Evolutionary conservation across 2,888 invertebrate genomes (phyloP), one percentile per base, ranked within the genome.

Genomic region (Agrochola lota): DNA sequence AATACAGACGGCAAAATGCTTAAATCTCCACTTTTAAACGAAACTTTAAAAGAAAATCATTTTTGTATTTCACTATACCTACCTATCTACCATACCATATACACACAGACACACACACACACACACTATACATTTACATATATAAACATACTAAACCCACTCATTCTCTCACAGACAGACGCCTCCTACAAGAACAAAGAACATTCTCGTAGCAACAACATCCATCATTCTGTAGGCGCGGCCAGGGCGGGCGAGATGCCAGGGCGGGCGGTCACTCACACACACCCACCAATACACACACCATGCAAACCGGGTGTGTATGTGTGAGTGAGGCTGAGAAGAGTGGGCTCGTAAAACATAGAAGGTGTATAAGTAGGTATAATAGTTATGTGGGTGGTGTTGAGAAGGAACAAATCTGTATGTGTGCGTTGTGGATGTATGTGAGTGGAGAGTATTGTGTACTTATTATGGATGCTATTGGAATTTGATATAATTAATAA

Each of bases 171-270:
- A 57, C 46, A 63, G 77, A 57, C 23, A 77, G 72, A 46, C 78
- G 63, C 84, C 76, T 75, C 72, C 59, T 43, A 43, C 55, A 52
- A 78, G 85, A 84, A 85, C 82, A 85, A 84, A 84, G 79, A 73
- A 85, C 64, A 79, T 52, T 77, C 59, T 77, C 79, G 80, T 82
- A 62, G 70, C 52, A 75, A 85, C 69, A 81, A 71, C 76, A 84
- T 83, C 79, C 78, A 81, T 86, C 79, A 81, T 66, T 71, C 60
- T 57, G 77, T 81, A 81, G 86, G 83, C 75, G 86, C 87, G 85
- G 81, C 87, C 83, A 87, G 91, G 89, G 88, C 84, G 89, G 85
- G 78, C 85, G 87, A 89, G 90, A 88, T 88, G 85, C 85, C 81
- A 83, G 87, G 90, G 87, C 88, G 89, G 89, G 87, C 87, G 84